Percentiles rank a stretch among this genome's conserved stretches.
phyloP scores from a whole-genome alignment of 2,888 invertebrate species.

The Mamestra brassicae region DNA sequence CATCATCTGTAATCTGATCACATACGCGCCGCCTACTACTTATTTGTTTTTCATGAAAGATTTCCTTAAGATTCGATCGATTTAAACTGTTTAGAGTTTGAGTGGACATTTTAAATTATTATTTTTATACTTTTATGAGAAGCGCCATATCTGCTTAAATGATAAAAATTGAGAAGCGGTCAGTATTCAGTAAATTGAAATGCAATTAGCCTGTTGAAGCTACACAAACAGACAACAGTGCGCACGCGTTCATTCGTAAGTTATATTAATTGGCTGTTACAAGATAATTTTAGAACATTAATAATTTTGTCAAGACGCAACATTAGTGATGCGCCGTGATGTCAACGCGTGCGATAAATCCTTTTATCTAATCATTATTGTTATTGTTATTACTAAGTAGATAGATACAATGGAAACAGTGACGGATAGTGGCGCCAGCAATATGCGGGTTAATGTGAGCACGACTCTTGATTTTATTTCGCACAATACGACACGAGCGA shows the following conservation, averaged over 20 bases:
- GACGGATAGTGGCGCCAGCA: slow-evolving; percentile 81
- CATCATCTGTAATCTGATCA: slow-evolving; percentile 59
- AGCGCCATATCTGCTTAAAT: neutral
- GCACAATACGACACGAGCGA: slow-evolving; percentile 58
- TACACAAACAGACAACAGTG: slow-evolving; percentile 38
- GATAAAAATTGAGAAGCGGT: neutral
- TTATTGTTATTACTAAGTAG: slow-evolving; percentile 73
- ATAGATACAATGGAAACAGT: slow-evolving; percentile 76
- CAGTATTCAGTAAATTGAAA: slow-evolving; percentile 1
- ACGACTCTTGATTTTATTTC: slow-evolving; percentile 72
- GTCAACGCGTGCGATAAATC: slow-evolving; percentile 73
- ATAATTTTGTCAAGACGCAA: slow-evolving; percentile 68
- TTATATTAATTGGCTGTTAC: slow-evolving; percentile 61
- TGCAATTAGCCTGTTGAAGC: slow-evolving; percentile 25
- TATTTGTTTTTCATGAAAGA: slow-evolving; percentile 32
- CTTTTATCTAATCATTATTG: slow-evolving; percentile 74
- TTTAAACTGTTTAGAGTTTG: neutral
- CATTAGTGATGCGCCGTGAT: slow-evolving; percentile 68
- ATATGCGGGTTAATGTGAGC: slow-evolving; percentile 84
- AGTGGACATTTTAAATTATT: neutral
- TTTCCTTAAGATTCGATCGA: slow-evolving; percentile 30
- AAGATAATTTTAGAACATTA: slow-evolving; percentile 66
- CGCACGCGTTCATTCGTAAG: slow-evolving; percentile 55
- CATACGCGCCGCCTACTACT: slow-evolving; percentile 30
- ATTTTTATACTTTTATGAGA: slow-evolving; percentile 10